Evolutionary conservation across 2,797 vertebrate genomes (phyloP), one percentile per base, ranked within the genome.

Genomic region (Microctenopoma steveboyesi): DNA sequence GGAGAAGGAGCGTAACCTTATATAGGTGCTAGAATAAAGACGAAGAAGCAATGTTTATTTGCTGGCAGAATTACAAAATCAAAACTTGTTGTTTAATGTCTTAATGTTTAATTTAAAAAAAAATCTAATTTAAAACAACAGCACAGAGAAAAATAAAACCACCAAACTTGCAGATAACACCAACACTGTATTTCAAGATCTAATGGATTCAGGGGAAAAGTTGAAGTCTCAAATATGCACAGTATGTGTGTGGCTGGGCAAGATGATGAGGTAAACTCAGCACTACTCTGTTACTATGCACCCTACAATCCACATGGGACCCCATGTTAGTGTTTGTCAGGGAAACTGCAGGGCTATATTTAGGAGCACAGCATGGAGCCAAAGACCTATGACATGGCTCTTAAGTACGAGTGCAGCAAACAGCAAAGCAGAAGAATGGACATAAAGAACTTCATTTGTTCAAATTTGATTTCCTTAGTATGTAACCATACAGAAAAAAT

Each of bases 311-410:
- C 88, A 69, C 59, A 72, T 46, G 78, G 72, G 87, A 86, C 74
- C 70, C 65, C 15, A 39, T 43, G 61, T 83, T 77, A 79, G 82
- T 87, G 74, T 83, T 81, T 73, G 62, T 72, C 52, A 69, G 49
- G 47, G 79, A 76, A 72, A 81, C 75, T 57, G 85, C 68, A 28
- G 48, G 55, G 77, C 88, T 95, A 94, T 92, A 92, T 93, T 92
- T 94, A 94, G 93, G 78, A 71, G 35, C 39, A 81, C 69, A 81
- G 85, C 88, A 88, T 62, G 55, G 28, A 69, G 62, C 85, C 68
- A 61, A 46, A 67, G 73, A 87, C 83, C 63, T 81, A 79, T 78
- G 78, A 85, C 88, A 85, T 61, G 57, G 53, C 72, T 74, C 64
- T 40, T 53, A 53, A 71, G 76, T 47, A 82, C 59, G 83, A 89